Evolutionary conservation across 2,797 vertebrate genomes (phyloP), one percentile per base, ranked within the genome.

Genomic region (Acridotheres tristis): DNA sequence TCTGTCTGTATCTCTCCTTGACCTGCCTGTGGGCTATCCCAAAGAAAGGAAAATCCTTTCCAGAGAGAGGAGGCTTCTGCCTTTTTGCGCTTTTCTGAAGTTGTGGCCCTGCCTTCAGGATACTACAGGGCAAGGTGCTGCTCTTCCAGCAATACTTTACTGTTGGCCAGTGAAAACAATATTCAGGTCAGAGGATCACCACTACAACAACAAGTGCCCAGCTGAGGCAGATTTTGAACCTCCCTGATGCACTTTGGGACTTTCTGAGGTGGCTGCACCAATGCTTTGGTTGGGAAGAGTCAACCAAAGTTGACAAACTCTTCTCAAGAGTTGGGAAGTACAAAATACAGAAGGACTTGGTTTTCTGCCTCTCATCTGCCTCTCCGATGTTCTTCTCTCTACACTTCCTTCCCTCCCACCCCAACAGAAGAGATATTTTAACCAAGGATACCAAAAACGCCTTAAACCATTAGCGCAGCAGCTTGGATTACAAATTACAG

Each of bases 211-310:
- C n/a, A 36, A 16, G 5, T 87, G 42, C 16, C 10, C 23, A 27
- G 19, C 12, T 69, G 62, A 63, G 50, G 22, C 43, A 81, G 57
- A n/a, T 29, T 55, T 78, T 57, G 58, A 83, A 19, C 20, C 10
- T 53, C 9, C 9, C 5, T 29, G 19, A 18, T 32, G 8, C 20
- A 16, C 23, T 77, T 57, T 16, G 29, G 13, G 20, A 20, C 55
- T 59, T 81, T 48, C 29, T 48, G n/a, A 42, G 58, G 47, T 0
- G 1, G 3, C 20, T 63, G 9, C 50, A 27, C 20, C 0, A 0
- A 42, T 48, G 34, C 4, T 21, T n/a, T 16, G 42, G 42, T 16
- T 42, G 42, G 42, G 16, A 42, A 42, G 16, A 42, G 42, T 42
- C 42, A 42, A 42, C 42, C 42, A 42, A 42, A 42, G 42, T 42